Conservation (phyloP, 2,113 vertebrate species). For the Rhineura floridana region DNA sequence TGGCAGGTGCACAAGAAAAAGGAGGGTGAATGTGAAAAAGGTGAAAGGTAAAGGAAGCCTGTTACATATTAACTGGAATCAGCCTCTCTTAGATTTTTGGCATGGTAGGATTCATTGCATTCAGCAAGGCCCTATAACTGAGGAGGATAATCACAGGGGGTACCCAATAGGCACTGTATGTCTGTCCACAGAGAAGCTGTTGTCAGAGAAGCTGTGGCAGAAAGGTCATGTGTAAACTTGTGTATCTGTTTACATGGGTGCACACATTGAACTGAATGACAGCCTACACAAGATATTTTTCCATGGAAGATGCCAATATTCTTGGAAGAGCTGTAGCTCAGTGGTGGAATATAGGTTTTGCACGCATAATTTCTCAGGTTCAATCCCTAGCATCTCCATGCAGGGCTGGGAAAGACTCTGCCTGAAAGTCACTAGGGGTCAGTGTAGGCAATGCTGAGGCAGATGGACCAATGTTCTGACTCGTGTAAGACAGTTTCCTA, state of each 20-base stretch:
- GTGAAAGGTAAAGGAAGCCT: constrained; percentile 41
- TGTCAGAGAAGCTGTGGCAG: not conserved
- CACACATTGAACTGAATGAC: not conserved
- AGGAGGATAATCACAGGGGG: no score
- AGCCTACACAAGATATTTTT: not conserved
- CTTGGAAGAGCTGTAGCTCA: not conserved
- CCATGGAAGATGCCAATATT: not conserved
- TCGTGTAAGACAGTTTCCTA: not conserved
- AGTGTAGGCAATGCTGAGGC: not conserved
- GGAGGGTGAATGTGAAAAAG: constrained; percentile 14
- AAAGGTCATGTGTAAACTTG: not conserved
- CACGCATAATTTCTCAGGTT: not conserved
- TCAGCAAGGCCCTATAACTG: no score
- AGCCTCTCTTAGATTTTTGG: not conserved
- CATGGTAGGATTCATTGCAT: not conserved
- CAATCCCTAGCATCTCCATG: not conserved
- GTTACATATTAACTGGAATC: constrained; percentile 47
- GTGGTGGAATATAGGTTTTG: not conserved
- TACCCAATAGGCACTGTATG: not conserved
- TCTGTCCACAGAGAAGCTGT: not conserved
- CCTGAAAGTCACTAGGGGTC: not conserved
- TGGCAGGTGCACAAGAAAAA: constrained; percentile 30
- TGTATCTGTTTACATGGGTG: not conserved
- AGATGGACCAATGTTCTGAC: not conserved
- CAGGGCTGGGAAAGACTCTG: not conserved